Evolutionary conservation across 2,888 invertebrate genomes (phyloP), one percentile per base, ranked within the genome.

Genomic region (Philereme transversata): DNA sequence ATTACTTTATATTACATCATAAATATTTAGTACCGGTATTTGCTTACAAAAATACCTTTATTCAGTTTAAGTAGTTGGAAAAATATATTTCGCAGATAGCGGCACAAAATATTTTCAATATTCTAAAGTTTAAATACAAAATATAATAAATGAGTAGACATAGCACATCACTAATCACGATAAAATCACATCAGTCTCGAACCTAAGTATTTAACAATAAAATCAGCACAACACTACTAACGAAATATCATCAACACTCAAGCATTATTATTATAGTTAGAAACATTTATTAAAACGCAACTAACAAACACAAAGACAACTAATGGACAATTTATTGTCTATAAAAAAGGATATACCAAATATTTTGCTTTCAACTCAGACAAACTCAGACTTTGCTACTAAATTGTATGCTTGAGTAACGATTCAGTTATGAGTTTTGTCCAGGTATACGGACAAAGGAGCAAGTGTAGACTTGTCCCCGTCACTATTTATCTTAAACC

Each of bases 111-210:
- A 72, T 65, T 57, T 50, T 5, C 36, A 46, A 56, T 52, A 54
- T 60, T 67, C 64, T 72, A 71, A 70, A 73, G 62, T 77, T 22
- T 76, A 75, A 76, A 79, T 82, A 62, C 51, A 77, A 76, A 79
- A 81, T 78, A 80, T 76, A 81, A 70, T 78, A 76, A 73, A 79
- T 82, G 84, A 86, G 86, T 85, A 83, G 79, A 81, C 80, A 84
- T 78, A 84, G 81, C 81, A 82, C 81, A 79, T 80, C 80, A 80
- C 78, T 77, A 72, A 74, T 70, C 73, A 79, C 71, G 68, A 76
- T 73, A 74, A 79, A 75, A 82, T 82, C 80, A 84, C 84, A 83
- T 87, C 87, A 87, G 87, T 87, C 87, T 86, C 85, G 74, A 77
- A 75, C 74, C 74, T 72, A 75, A 71, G 33, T 68, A 3, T 22